A percentile compares a stretch with the other conserved stretches of the same genome.
Evolutionary conservation across 2,797 vertebrate genomes (phyloP).

Genomic region (Thripadectes ignobilis): DNA sequence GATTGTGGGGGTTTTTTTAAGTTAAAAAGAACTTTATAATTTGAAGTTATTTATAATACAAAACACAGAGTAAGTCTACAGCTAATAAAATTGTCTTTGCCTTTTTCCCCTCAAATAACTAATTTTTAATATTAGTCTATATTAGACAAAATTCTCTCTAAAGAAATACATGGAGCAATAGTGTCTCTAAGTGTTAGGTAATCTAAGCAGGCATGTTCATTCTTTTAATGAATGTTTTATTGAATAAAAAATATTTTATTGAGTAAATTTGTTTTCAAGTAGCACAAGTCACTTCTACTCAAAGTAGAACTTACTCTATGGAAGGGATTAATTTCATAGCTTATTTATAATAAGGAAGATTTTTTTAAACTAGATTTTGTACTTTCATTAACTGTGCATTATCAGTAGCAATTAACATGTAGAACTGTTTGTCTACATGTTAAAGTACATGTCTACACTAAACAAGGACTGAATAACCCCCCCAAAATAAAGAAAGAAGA

Average conservation of each 20-base stretch:
- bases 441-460: neutral
- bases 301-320: neutral
- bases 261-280: neutral
- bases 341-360: neutral
- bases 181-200: neutral
- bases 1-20: rapidly evolving
- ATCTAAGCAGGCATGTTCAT: neutral
- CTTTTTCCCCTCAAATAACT: neutral
- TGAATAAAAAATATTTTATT: neutral
- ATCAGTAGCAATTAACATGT: neutral
- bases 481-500: too few species aligned
- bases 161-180: neutral
- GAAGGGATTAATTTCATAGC: neutral
- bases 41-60: neutral
- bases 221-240: neutral
- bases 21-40: neutral
- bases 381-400: neutral
- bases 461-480: neutral
- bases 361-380: neutral
- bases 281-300: neutral
- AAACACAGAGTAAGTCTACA: neutral
- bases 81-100: neutral
- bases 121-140: neutral
- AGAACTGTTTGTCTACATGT: neutral
- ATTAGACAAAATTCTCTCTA: neutral